Conservation (phyloP, 1,140 invertebrate genomes). For the Plutomurus gul region DNA sequence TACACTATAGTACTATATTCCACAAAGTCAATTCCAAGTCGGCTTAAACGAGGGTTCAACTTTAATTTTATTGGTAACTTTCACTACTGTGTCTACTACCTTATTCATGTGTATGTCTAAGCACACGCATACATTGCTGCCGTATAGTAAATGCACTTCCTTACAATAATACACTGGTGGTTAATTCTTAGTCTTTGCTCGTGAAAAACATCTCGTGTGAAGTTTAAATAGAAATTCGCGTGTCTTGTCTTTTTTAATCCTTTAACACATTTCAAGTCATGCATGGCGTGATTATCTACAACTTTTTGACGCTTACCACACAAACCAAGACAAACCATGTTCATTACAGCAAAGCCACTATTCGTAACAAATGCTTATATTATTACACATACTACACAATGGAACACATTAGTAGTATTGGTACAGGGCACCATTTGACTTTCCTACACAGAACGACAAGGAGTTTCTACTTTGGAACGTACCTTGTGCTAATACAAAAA, state of each 20-base stretch:
- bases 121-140: no score
- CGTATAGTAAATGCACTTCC: no score
- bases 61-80: not conserved
- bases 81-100: not conserved
- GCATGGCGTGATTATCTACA: slow-evolving; percentile 25
- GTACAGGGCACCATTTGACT: no score
- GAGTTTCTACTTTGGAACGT: not conserved
- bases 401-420: no score
- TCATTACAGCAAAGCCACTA: not conserved
- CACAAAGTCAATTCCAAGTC: not conserved
- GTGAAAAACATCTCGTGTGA: slow-evolving; percentile 8
- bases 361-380: not conserved
- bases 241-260: slow-evolving; percentile 27
- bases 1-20: no score
- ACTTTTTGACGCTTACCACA: not conserved
- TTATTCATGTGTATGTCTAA: no score
- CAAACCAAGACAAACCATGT: not conserved
- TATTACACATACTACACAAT: no score
- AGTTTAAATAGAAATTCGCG: slow-evolving; percentile 27
- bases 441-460: no score
- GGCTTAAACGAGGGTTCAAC: not conserved
- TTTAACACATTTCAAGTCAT: slow-evolving; percentile 25
- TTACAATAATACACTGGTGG: no score
- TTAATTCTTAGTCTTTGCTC: not conserved
- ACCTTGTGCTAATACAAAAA: no score